These are phyloP conservation scores for Tenthredo distinguenda DNA, from an alignment of 2,888 invertebrate genomes.

Conservation along the genomic window DNA sequence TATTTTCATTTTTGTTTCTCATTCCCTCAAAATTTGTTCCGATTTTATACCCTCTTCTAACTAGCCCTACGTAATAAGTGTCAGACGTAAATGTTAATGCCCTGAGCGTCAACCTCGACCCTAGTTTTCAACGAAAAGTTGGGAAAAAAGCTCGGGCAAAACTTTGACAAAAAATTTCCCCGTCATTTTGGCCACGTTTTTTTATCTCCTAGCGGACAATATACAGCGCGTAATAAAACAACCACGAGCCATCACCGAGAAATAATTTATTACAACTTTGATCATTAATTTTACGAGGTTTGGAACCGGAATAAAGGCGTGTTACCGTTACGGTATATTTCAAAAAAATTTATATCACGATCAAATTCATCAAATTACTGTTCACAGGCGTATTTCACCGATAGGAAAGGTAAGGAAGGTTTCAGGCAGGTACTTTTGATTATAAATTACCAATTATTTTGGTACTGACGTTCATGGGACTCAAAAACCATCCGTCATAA, in stretches of 20 bases:
- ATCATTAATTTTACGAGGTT: background rate
- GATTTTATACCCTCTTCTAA: background rate
- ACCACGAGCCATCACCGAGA: background rate
- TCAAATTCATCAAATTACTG: background rate
- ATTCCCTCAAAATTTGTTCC: background rate
- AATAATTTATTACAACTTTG: conserved; percentile 2
- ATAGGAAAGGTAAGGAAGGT: background rate
- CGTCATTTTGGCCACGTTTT: background rate
- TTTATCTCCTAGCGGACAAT: background rate
- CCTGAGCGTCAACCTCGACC: background rate
- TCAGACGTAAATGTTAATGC: background rate
- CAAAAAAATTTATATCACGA: background rate
- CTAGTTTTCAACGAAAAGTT: background rate
- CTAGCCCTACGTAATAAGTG: background rate
- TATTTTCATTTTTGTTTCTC: background rate
- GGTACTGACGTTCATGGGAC: too few species aligned
- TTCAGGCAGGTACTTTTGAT: too few species aligned
- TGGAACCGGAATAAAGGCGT: background rate
- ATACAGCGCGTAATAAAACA: background rate
- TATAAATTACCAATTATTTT: too few species aligned
- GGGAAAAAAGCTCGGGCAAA: background rate
- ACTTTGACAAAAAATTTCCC: background rate
- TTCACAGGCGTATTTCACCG: background rate
- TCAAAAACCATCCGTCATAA: too few species aligned
- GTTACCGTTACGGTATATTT: background rate